Base-by-base conservation (phyloP, 1,140 invertebrate species). In the Scylla paramamosain region DNA sequence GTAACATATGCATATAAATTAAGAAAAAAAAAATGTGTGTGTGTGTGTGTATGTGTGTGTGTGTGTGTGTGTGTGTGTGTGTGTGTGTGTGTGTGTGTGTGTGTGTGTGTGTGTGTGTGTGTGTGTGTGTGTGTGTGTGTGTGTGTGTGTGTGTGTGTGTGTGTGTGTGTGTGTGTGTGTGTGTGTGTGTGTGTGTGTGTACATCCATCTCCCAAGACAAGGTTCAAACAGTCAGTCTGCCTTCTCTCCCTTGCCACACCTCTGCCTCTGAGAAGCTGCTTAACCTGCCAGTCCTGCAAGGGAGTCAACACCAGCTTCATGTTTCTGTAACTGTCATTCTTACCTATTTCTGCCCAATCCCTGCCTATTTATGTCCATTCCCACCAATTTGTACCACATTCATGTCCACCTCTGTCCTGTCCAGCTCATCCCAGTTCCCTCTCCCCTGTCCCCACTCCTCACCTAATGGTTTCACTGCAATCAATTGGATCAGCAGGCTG, bases 231-330 rank as follows among this genome's bases (percentile, higher is more conserved):
- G n/a, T n/a, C 67, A 77, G 25, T n/a, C 67, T n/a, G 67, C 67
- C 67, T 59, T 20, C 20, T 12, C 52, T 20, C 3, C 25, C n/a
- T n/a, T 20, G 67, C n/a, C 20, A 7, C 20, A 12, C 20, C 20
- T 77, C 20, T 77, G 20, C 67, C 67, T 25, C 20, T 25, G 20
- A 12, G 67, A 0, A 2, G 67, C 67, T n/a, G 67, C 67, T 77
- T 1, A n/a, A 20, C 67, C 67, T n/a, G 67, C 67, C 67, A 77
- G 67, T 77, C 67, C 67, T 77, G 25, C 6, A 20, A 77, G 67
- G 67, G 67, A 77, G 67, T 77, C 25, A 77, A 77, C 67, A 77
- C 67, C 67, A 77, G 67, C 67, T 77, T n/a, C 67, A 77, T 77
- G 67, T n/a, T n/a, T n/a, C 67, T 77, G 0, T 77, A 20, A 2